A percentile compares a stretch with the other conserved stretches of the same genome.
phyloP scores from a whole-genome alignment of 1,140 invertebrate species.

The Nebria ingens region DNA sequence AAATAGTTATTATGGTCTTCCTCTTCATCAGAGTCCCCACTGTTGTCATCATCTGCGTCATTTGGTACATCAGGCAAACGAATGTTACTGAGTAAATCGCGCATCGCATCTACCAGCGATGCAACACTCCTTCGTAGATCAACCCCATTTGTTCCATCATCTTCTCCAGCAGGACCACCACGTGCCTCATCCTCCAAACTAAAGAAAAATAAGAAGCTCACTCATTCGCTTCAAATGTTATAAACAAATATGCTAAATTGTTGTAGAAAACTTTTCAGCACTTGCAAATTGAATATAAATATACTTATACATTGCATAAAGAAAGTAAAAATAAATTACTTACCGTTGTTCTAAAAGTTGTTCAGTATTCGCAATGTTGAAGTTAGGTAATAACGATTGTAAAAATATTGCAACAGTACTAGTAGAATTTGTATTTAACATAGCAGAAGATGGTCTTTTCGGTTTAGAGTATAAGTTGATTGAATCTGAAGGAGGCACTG shows the following conservation, averaged over 20 bases:
- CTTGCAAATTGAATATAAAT: too few species aligned
- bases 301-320: too few species aligned
- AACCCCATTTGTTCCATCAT: constrained; percentile 21
- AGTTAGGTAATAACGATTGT: constrained; percentile 53
- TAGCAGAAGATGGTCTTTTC: constrained; percentile 30
- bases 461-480: constrained; percentile 59
- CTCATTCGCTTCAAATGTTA: not conserved
- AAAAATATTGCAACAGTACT: constrained; percentile 50
- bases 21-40: constrained; percentile 35
- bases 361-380: constrained; percentile 21
- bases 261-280: too few species aligned
- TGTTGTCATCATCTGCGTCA: constrained; percentile 36
- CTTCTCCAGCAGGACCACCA: constrained; percentile 19
- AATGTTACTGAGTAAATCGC: constrained; percentile 58
- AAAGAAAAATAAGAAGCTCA: constrained; percentile 13
- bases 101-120: constrained; percentile 58
- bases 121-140: constrained; percentile 52
- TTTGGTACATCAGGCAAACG: constrained; percentile 38
- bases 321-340: too few species aligned
- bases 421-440: constrained; percentile 22
- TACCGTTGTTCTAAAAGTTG: constrained; percentile 3
- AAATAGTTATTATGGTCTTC: constrained; percentile 36
- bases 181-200: constrained; percentile 21
- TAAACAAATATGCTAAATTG: not conserved
- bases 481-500: constrained; percentile 65